These are phyloP conservation scores for Parapristionchus giblindavisi DNA, from an alignment of 2,888 invertebrate species.

Conservation along the genomic window DNA sequence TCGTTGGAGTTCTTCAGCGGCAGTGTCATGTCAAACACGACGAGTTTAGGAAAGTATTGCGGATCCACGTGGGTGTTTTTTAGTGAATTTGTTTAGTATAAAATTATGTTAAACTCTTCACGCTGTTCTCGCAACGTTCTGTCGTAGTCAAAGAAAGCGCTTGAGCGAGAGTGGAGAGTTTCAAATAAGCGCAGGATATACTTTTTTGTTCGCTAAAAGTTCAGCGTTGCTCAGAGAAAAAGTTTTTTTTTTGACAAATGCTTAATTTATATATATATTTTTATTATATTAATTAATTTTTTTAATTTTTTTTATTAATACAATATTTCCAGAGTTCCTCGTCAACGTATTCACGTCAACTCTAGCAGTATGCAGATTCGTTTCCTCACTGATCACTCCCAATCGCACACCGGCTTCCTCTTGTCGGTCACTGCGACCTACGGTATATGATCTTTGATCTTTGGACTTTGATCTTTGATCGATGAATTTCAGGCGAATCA, in stretches of 20 bases:
- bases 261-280: too few relatives aligned
- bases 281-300: too few relatives aligned
- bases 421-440: conserved; percentile 59
- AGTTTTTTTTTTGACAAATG: too few relatives aligned
- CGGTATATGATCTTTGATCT: conserved; percentile 35
- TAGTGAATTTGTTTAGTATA: too few relatives aligned
- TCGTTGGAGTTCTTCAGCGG: conserved; percentile 62
- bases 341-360: conserved; percentile 45
- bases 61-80: conserved; percentile 45
- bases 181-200: too few relatives aligned
- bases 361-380: conserved; percentile 51
- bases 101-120: too few relatives aligned
- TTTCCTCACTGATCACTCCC: conserved; percentile 58
- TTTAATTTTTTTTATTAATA: not conserved
- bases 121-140: too few relatives aligned
- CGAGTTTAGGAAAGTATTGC: conserved; percentile 54
- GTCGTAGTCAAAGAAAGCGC: too few relatives aligned
- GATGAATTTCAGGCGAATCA: conserved; percentile 47
- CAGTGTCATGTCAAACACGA: conserved; percentile 33
- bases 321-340: conserved; percentile 48
- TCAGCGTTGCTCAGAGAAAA: too few relatives aligned
- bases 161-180: too few relatives aligned
- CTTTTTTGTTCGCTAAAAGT: too few relatives aligned
- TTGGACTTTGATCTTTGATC: not conserved
- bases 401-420: conserved; percentile 58